Evolutionary conservation across 1,140 invertebrate genomes (phyloP).

Genomic region (Cotesia vestalis): DNA sequence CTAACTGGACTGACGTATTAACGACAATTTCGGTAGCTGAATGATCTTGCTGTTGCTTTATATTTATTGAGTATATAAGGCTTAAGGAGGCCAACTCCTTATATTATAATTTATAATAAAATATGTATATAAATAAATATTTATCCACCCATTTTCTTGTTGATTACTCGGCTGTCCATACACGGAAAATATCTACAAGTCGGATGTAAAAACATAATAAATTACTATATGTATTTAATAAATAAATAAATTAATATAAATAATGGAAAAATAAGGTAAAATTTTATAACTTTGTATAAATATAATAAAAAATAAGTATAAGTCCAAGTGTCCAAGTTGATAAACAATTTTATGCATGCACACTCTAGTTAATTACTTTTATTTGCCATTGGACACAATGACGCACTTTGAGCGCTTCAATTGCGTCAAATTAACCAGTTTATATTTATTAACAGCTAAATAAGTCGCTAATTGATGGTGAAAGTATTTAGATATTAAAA

Average conservation of each 20-base stretch:
- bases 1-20: too few species aligned
- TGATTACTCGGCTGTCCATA: too few species aligned
- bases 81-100: too few species aligned
- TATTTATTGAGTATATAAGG: background rate
- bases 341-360: slow-evolving; percentile 38
- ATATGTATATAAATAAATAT: background rate
- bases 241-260: background rate
- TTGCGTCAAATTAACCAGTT: slow-evolving; percentile 24
- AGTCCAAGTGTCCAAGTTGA: slow-evolving; percentile 27
- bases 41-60: background rate
- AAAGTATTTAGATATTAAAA: background rate
- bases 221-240: background rate
- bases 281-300: too few species aligned
- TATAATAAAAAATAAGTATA: background rate
- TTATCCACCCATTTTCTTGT: too few species aligned
- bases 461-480: background rate
- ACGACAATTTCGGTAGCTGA: background rate
- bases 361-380: slow-evolving; percentile 42
- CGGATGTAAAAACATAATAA: too few species aligned
- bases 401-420: slow-evolving; percentile 42
- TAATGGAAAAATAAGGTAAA: background rate
- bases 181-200: too few species aligned
- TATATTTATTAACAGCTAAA: slow-evolving; percentile 9
- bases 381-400: slow-evolving; percentile 32
- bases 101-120: background rate